A percentile compares a stretch with the other conserved stretches of the same genome.
These are phyloP conservation scores for Borostomias antarcticus DNA, from an alignment of 2,797 vertebrate species.

Conservation along the genomic window DNA sequence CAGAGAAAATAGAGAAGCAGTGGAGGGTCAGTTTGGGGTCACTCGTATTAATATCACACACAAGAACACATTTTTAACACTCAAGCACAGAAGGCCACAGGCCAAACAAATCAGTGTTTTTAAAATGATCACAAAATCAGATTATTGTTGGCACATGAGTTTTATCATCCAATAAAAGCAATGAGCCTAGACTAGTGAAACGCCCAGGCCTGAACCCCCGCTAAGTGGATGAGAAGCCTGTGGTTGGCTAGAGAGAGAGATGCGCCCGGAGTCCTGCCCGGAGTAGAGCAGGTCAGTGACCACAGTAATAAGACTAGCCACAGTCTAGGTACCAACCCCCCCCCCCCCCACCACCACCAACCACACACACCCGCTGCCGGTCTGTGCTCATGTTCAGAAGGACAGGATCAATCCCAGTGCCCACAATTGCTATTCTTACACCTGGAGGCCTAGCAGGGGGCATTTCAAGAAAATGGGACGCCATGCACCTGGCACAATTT, in stretches of 20 bases:
- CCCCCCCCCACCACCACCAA: conserved; percentile 9
- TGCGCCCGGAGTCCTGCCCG: conserved; percentile 15
- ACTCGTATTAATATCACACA: conserved; percentile 34
- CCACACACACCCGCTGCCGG: conserved; percentile 19
- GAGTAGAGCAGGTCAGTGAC: conserved; percentile 29
- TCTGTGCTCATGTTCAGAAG: conserved; percentile 43
- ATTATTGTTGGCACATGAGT: conserved; percentile 47
- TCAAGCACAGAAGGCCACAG: conserved; percentile 25
- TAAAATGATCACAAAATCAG: conserved; percentile 55
- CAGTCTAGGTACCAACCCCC: conserved; percentile 35
- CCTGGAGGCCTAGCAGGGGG: conserved; percentile 61
- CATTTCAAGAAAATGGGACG: conserved; percentile 65
- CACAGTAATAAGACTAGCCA: conserved; percentile 51
- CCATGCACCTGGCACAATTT: conserved; percentile 70
- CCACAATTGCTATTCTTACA: conserved; percentile 61
- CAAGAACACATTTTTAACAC: conserved; percentile 18
- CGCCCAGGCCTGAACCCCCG: conserved; percentile 33
- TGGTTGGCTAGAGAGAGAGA: conserved; percentile 35
- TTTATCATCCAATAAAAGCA: conserved; percentile 63
- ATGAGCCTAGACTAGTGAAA: conserved; percentile 52
- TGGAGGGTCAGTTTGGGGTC: conserved; percentile 47
- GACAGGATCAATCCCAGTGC: conserved; percentile 60
- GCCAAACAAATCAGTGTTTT: conserved; percentile 37
- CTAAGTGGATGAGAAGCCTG: conserved; percentile 57
- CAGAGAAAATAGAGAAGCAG: conserved; percentile 52